Conservation (phyloP, 2,113 vertebrate genomes). For the Galemys pyrenaicus region DNA sequence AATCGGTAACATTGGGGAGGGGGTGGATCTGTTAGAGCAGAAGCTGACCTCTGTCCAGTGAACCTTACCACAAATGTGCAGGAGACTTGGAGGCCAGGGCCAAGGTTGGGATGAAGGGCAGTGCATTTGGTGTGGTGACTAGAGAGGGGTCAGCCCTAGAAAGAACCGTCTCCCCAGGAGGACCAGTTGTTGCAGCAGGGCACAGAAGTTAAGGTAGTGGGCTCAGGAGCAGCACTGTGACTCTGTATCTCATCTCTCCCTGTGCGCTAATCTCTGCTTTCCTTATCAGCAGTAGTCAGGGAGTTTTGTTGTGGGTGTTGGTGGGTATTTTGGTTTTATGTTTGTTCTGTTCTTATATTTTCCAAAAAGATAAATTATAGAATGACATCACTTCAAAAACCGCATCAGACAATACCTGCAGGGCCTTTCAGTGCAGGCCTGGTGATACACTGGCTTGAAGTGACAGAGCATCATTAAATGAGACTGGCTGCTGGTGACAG, state of each 20-base stretch:
- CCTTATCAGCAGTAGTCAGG: background rate
- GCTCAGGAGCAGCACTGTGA: too few relatives aligned
- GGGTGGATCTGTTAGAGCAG: background rate
- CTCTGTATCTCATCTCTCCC: too few relatives aligned
- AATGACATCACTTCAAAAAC: background rate
- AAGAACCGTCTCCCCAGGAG: background rate
- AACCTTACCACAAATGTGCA: background rate
- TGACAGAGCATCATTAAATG: background rate
- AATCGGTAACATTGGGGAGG: background rate
- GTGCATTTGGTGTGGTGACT: background rate
- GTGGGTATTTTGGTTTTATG: background rate
- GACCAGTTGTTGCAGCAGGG: rapidly evolving
- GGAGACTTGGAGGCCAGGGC: background rate
- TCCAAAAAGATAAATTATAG: background rate
- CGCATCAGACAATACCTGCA: background rate
- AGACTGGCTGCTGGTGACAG: background rate
- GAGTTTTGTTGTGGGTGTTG: background rate
- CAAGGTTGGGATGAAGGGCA: background rate
- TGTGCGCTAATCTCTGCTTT: background rate
- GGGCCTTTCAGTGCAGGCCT: background rate
- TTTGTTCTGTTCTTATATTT: background rate
- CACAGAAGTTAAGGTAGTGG: too few relatives aligned
- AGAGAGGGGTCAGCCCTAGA: background rate
- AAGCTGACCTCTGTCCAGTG: background rate
- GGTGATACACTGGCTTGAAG: background rate